These are phyloP conservation scores for Hypanus sabinus DNA, from an alignment of 2,113 vertebrate genomes.

Conservation along the genomic window DNA sequence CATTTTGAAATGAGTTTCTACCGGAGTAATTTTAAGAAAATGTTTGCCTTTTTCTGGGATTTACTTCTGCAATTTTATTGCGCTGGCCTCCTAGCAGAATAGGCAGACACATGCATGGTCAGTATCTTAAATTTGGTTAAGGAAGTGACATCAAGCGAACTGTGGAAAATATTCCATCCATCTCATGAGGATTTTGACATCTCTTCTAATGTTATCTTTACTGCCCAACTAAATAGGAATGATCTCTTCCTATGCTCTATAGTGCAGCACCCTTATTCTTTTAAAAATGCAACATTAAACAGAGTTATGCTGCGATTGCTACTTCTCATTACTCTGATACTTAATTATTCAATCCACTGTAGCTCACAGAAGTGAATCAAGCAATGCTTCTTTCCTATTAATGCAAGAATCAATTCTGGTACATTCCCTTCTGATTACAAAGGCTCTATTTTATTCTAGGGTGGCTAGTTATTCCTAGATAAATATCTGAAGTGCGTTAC, in stretches of 20 bases:
- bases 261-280: neutral
- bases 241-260: neutral
- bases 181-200: neutral
- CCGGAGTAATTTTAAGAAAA: neutral
- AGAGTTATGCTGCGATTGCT: neutral
- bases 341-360: neutral
- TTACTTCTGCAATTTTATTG: neutral
- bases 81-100: neutral
- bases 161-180: neutral
- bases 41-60: neutral
- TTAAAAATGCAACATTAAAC: neutral
- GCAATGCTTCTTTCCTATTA: neutral
- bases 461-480: neutral
- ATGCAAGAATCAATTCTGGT: neutral
- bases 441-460: neutral
- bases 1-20: neutral
- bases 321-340: neutral
- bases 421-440: neutral
- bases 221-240: neutral
- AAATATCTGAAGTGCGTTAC: neutral
- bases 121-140: neutral
- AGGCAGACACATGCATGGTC: neutral
- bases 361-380: neutral
- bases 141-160: neutral
- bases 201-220: neutral